These are phyloP conservation scores for Poeciliopsis infans DNA, from an alignment of 2,797 vertebrate species.

Conservation along the genomic window DNA sequence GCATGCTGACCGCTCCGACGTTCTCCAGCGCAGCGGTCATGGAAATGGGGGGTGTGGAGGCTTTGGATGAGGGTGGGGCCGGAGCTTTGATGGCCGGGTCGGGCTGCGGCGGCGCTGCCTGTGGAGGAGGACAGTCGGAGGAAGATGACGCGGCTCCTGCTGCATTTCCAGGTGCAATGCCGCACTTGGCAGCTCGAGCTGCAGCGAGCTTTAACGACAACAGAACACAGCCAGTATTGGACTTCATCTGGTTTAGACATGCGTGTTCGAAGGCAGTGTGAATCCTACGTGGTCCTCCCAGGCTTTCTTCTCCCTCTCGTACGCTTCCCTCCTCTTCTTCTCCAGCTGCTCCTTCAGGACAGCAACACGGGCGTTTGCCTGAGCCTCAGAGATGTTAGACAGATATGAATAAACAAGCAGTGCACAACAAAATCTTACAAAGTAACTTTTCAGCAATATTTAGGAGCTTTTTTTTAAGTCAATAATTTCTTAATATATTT, in stretches of 20 bases:
- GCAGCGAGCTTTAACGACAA: constrained; percentile 14
- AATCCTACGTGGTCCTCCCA: constrained; percentile 95
- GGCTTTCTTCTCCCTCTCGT: constrained; percentile 90
- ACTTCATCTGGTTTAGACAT: neutral
- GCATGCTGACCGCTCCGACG: constrained; percentile 89
- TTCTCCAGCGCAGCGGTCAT: constrained; percentile 95
- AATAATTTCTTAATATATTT: too few relatives aligned
- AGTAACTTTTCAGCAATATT: too few relatives aligned
- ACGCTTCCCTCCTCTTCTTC: constrained; percentile 90
- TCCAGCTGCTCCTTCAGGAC: constrained; percentile 94
- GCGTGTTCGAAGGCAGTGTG: neutral
- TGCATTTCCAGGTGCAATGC: constrained; percentile 77
- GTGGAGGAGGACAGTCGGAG: constrained; percentile 49
- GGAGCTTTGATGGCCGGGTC: constrained; percentile 76
- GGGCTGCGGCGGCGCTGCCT: constrained; percentile 55
- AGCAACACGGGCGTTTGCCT: constrained; percentile 89
- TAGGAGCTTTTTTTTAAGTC: too few relatives aligned
- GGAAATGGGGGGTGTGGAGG: constrained; percentile 84
- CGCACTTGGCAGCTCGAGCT: constrained; percentile 77
- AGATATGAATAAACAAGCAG: neutral
- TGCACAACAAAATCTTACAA: too few relatives aligned
- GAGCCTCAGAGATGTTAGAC: constrained; percentile 79
- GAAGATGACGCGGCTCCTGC: constrained; percentile 58
- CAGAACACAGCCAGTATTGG: neutral
- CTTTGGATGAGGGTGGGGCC: constrained; percentile 66